phyloP scores from a whole-genome alignment of 1,140 invertebrate genomes.

The Drosophila lacteicornis region DNA sequence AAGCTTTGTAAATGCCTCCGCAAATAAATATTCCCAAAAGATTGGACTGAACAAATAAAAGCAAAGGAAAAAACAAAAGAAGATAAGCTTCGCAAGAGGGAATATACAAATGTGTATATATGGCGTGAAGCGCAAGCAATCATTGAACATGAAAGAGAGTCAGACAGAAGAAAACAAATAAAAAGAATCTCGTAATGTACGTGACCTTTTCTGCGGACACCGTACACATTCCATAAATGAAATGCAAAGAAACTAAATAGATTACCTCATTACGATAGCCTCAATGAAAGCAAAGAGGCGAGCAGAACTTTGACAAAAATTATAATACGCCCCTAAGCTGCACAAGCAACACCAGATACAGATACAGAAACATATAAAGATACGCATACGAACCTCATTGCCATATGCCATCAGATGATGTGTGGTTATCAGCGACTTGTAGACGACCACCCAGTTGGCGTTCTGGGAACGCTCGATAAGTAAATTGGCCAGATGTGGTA shows the following conservation, averaged over 20 bases:
- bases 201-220: constrained; percentile 31
- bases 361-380: constrained; percentile 2
- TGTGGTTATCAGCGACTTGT: constrained; percentile 98
- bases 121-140: constrained; percentile 4
- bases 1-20: constrained; percentile 22
- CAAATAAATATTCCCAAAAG: constrained; percentile 29
- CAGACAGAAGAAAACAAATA: constrained; percentile 31
- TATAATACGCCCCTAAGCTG: constrained; percentile 30
- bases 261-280: constrained; percentile 24
- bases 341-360: constrained; percentile 8
- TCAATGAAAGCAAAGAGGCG: constrained; percentile 30
- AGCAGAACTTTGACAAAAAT: constrained; percentile 12
- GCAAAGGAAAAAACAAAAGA: constrained; percentile 18
- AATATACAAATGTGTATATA: constrained; percentile 1
- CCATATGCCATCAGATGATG: constrained; percentile 99
- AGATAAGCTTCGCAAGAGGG: constrained; percentile 24
- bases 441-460: constrained; percentile 99
- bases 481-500: constrained; percentile 99
- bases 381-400: constrained; percentile 93
- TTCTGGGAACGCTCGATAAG: constrained; percentile 99
- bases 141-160: constrained; percentile 30
- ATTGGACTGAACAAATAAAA: constrained; percentile 20
- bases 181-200: constrained; percentile 23
- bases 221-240: constrained; percentile 16
- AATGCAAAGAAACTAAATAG: constrained; percentile 16